Evolutionary conservation across 1,140 invertebrate species (phyloP).

Genomic region (Drosophila pruinosa): DNA sequence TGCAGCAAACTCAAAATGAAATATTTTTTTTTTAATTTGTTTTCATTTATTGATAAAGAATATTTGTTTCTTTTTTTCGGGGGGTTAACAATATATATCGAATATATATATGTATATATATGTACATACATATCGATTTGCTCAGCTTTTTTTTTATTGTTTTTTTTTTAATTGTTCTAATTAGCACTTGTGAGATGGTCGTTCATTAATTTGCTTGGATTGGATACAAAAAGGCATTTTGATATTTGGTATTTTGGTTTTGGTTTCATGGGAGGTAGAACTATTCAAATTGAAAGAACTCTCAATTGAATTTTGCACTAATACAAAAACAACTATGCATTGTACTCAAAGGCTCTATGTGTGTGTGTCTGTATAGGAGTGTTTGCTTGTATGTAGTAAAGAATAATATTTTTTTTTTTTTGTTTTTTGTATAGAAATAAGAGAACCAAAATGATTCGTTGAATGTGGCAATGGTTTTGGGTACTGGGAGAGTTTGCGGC

Average conservation of each 20-base stretch:
- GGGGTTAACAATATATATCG: conserved; percentile 18
- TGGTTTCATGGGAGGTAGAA: conserved; percentile 7
- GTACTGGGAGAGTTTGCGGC: background rate
- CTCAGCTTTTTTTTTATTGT: conserved; percentile 8
- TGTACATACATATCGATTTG: conserved; percentile 28
- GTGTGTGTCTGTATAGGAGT: background rate
- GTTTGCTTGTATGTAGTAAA: conserved; percentile 13
- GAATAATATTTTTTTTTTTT: background rate
- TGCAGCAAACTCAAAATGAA: conserved; percentile 16
- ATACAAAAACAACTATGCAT: conserved; percentile 45
- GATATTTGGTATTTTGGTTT: conserved; percentile 14
- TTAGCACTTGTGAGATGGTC: conserved; percentile 83
- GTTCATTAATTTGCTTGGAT: conserved; percentile 59
- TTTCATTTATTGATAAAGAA: conserved; percentile 25
- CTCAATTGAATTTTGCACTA: conserved; percentile 40
- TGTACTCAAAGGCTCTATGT: conserved; percentile 26
- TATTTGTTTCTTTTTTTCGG: conserved; percentile 1
- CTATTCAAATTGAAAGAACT: conserved; percentile 37
- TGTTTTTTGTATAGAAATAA: background rate
- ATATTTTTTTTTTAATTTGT: conserved; percentile 21
- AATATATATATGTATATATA: too few relatives aligned
- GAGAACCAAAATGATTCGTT: background rate
- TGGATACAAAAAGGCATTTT: conserved; percentile 48
- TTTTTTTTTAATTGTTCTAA: conserved; percentile 56
- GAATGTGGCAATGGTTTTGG: background rate